Evolutionary conservation across 2,797 vertebrate genomes (phyloP), one percentile per base, ranked within the genome.

Genomic region (Phyllotis vaccarum): DNA sequence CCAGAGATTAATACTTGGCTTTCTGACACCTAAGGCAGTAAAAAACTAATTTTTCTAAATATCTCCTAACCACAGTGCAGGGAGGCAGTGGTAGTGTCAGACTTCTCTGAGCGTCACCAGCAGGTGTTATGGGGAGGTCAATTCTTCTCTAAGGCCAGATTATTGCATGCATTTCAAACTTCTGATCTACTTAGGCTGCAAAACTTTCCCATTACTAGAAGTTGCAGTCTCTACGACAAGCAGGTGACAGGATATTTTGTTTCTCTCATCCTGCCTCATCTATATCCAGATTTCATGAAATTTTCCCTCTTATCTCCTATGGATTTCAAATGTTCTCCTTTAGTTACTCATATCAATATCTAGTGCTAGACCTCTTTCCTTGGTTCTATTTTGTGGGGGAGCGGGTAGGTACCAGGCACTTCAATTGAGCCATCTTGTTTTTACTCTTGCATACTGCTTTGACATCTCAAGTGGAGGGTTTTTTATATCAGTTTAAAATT

Each of bases 401-500:
- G 37, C 27, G 66, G 40, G 3, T 64, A 29, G 46, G 58, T 64
- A 8, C 37, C 29, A 24, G 40, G 1, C 46, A 40, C 16, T 29
- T 46, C 81, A 34, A 2, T 49, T 40, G 8, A 64, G 37, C 81
- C 17, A 85, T 66, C 60, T 85, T 21, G 54, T 19, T 37, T 49
- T 49, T 37, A 1, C 52, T 82, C 70, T 90, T 64, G 37, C 10
- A 82, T 90, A 76, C 21, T 52, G 46, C 86, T 91, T 78, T 83
- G 72, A 34, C 6, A 7, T 70, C 88, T 79, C 21, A 93, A 76
- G 43, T 68, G 29, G n/a, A 83, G 62, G 12, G 7, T 79, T 93
- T 93, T 78, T 88, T 52, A 88, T 85, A 85, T 11, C 27, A 86
- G 5, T 62, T 90, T 86, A 10, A 72, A 17, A 49, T 92, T 91